phyloP scores from a whole-genome alignment of 2,797 vertebrate genomes.

The Gastrophryne carolinensis region DNA sequence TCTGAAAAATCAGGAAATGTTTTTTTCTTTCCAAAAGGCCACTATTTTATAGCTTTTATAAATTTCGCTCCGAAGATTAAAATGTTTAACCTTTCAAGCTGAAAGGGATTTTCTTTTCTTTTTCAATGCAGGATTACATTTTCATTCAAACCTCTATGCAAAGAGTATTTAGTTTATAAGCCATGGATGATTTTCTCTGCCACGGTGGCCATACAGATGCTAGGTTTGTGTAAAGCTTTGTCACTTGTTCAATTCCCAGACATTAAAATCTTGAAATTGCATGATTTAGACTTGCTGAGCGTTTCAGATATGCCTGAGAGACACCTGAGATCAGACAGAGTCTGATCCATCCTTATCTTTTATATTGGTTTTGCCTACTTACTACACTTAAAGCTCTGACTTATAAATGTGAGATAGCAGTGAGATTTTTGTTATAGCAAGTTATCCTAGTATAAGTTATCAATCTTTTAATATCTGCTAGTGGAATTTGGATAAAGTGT shows the following conservation, averaged over 20 bases:
- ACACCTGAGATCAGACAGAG: constrained; percentile 31
- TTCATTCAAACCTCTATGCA: constrained; percentile 27
- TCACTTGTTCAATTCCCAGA: constrained; percentile 36
- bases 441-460: no score
- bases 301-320: constrained; percentile 11
- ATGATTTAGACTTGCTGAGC: constrained; percentile 23
- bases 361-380: constrained; percentile 3
- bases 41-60: neutral
- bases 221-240: constrained; percentile 21
- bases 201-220: neutral
- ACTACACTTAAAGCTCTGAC: no score
- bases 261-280: constrained; percentile 43
- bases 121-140: constrained; percentile 29
- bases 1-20: neutral
- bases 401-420: no score
- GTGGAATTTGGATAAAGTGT: no score
- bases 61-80: constrained; percentile 12
- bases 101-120: constrained; percentile 27
- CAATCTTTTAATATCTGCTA: no score
- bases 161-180: constrained; percentile 34
- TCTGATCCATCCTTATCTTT: constrained; percentile 19
- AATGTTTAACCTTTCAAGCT: constrained; percentile 8
- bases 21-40: neutral
- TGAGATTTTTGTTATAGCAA: no score
- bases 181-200: constrained; percentile 27